Evolutionary conservation across 2,797 vertebrate genomes (phyloP), one percentile per base, ranked within the genome.

Genomic region (Micromesistius poutassou): DNA sequence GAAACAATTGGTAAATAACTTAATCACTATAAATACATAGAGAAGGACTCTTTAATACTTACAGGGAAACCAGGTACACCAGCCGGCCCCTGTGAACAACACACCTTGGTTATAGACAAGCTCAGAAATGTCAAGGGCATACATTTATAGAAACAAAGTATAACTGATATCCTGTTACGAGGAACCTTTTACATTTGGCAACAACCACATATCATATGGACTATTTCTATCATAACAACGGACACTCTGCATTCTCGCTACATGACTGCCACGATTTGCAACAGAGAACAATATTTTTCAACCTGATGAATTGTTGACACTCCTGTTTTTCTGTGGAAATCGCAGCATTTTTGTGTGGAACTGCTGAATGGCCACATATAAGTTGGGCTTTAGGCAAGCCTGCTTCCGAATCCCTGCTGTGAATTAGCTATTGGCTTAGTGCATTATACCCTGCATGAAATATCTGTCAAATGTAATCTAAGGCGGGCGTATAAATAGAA

Each of bases 21-120:
- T 22, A 22, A 62, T 25, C 62, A 68, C 62, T 68, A 12, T 28
- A 8, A 66, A 66, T 66, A 28, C n/a, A 66, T 28, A 66, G 8
- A 28, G 62, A 66, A 66, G 62, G 25, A 68, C n/a, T 30, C 8
- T 68, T 9, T 28, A 28, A 68, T 12, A 90, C 93, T 93, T 84
- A 95, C 94, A 0, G 91, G 90, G 30, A 91, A 19, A 81, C 97
- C 97, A 0, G 95, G 96, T 35, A 86, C 28, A 74, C 97, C 97
- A 0, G 95, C 92, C 12, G 88, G 82, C 28, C 96, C 97, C 97
- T 99, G 83, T 81, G 88, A 81, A 70, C 33, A 72, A 79, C 82
- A 8, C 12, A 62, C 0, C 5, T 19, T 55, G 31, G 42, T 89
- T 85, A 85, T 76, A 46, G 76, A 1, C 4, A 71, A 55, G 73